Conservation (phyloP, 2,797 vertebrate genomes). For the Muscicapa comitata region DNA sequence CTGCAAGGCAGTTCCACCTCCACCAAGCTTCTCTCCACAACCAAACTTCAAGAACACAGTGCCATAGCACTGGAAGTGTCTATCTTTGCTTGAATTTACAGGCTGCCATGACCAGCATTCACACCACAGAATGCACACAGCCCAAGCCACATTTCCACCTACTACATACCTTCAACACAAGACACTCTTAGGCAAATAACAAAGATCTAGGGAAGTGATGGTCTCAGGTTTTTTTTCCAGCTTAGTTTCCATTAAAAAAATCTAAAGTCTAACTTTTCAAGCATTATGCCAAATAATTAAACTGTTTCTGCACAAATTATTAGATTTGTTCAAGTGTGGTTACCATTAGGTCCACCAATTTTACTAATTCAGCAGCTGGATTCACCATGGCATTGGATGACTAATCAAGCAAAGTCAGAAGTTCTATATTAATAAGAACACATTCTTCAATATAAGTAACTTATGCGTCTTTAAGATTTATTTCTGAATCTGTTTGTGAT, state of each 20-base stretch:
- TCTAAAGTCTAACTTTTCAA: not conserved
- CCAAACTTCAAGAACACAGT: not conserved
- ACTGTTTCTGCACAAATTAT: not conserved
- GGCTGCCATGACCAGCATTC: not conserved
- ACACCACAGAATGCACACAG: not conserved
- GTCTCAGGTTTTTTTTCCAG: not conserved
- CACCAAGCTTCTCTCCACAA: not conserved
- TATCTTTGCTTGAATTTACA: not conserved
- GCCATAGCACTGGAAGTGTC: accelerated
- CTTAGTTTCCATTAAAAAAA: not conserved
- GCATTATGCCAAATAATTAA: not conserved
- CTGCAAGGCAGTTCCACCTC: not conserved
- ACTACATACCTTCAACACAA: not conserved
- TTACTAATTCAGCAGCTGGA: not conserved
- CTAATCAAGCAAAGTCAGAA: not conserved
- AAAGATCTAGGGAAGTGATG: not conserved
- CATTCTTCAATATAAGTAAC: not conserved
- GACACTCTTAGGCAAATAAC: not conserved
- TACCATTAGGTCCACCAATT: not conserved
- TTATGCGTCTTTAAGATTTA: not conserved
- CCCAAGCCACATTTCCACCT: not conserved
- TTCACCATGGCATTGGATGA: not conserved
- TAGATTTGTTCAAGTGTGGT: not conserved
- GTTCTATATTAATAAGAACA: not conserved
- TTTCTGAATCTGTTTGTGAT: not conserved